Conservation (phyloP, 2,113 vertebrate genomes). For the Scopus umbretta region DNA sequence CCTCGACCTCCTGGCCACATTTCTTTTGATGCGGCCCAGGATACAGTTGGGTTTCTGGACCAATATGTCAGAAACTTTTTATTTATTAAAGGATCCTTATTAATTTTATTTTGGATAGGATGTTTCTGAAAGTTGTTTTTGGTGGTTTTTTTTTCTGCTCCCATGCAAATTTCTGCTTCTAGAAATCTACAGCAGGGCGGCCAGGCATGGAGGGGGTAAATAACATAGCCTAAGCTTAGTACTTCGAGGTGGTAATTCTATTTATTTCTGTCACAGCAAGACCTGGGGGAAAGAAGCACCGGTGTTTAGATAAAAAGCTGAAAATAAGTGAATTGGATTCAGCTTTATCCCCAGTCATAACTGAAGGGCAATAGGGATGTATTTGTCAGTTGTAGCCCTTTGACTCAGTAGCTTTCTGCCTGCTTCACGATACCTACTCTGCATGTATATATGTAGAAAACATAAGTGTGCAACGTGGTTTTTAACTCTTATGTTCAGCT, state of each 20-base stretch:
- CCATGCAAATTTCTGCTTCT: not conserved
- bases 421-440: not conserved
- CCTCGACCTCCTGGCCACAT: no score
- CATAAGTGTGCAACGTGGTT: not conserved
- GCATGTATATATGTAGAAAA: not conserved
- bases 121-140: not conserved
- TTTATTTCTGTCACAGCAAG: not conserved
- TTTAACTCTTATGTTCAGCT: not conserved
- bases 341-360: not conserved
- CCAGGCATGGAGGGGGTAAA: not conserved
- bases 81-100: not conserved
- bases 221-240: not conserved
- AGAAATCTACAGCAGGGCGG: not conserved
- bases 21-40: no score
- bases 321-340: not conserved
- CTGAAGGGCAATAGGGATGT: not conserved
- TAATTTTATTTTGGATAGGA: not conserved
- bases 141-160: not conserved
- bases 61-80: not conserved
- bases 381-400: not conserved
- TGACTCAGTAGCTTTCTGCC: not conserved
- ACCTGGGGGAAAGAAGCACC: not conserved
- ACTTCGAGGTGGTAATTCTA: not conserved
- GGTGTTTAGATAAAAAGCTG: not conserved
- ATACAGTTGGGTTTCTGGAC: no score